Conservation (phyloP, 2,797 vertebrate species). For the Hydrocynus forskahlii region DNA sequence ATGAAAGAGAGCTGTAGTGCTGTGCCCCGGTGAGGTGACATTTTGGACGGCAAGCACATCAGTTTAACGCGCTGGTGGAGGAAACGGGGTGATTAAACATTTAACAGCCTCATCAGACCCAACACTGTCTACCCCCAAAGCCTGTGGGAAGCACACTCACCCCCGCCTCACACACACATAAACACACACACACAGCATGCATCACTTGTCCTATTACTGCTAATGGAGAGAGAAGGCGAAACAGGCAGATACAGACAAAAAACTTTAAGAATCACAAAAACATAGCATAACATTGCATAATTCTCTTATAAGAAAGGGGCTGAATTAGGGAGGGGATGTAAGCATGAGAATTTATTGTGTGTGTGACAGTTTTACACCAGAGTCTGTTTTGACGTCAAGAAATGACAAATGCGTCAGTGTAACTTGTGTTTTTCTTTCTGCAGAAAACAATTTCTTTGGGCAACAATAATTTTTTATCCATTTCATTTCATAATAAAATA, state of each 20-base stretch:
- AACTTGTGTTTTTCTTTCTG: too few relatives aligned
- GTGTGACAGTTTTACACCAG: too few relatives aligned
- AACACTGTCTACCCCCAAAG: constrained; percentile 15
- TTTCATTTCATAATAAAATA: too few relatives aligned
- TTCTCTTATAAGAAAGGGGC: background rate
- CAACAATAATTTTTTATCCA: too few relatives aligned
- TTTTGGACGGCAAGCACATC: constrained; percentile 20
- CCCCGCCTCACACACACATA: background rate
- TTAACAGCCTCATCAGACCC: constrained; percentile 35
- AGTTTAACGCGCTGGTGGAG: constrained; percentile 18
- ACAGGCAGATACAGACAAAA: background rate
- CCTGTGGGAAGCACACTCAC: constrained; percentile 14
- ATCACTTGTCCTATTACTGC: background rate
- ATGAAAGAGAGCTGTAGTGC: background rate
- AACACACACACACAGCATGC: constrained; percentile 1
- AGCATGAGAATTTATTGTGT: too few relatives aligned
- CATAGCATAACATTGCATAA: too few relatives aligned
- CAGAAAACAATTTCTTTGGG: too few relatives aligned
- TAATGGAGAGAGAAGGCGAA: background rate
- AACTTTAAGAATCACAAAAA: background rate
- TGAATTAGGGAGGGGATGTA: too few relatives aligned
- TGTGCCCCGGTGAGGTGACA: constrained; percentile 3
- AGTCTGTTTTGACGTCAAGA: too few relatives aligned
- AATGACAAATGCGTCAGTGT: too few relatives aligned
- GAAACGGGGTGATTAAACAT: constrained; percentile 47